Percentiles rank a stretch among this genome's conserved stretches.
Conservation (phyloP, 2,113 vertebrate genomes). For the Pogona vitticeps region DNA sequence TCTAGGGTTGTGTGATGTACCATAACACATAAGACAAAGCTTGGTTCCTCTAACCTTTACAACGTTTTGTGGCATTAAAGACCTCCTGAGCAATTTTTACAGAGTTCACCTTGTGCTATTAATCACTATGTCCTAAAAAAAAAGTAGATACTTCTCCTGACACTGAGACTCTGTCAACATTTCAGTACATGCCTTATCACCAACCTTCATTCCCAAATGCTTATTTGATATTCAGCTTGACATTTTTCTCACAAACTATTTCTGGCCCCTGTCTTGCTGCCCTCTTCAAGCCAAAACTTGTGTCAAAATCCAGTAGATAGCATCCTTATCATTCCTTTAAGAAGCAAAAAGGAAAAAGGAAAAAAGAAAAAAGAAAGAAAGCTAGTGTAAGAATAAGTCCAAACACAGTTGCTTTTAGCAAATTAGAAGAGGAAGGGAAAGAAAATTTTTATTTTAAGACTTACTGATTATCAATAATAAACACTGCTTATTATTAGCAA, state of each 20-base stretch:
- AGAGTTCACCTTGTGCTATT: neutral
- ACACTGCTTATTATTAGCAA: neutral
- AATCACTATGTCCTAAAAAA: neutral
- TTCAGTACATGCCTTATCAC: neutral
- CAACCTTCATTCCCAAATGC: neutral
- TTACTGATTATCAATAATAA: neutral
- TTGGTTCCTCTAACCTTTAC: constrained; percentile 7
- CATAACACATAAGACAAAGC: rapidly evolving
- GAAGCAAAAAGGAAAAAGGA: neutral
- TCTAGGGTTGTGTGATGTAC: neutral
- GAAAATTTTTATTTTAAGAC: no score
- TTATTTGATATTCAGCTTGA: neutral
- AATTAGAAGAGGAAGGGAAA: neutral
- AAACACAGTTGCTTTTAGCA: neutral
- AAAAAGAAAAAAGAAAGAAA: neutral
- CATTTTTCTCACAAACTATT: neutral
- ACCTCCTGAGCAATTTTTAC: neutral
- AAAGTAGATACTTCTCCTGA: neutral
- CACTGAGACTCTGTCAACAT: neutral
- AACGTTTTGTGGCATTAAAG: neutral
- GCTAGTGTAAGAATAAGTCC: neutral
- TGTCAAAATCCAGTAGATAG: neutral
- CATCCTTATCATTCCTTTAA: neutral
- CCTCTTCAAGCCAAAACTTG: neutral
- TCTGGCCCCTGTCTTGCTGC: neutral